Percentiles rank a stretch among this genome's conserved stretches.
Conservation (phyloP, 2,797 vertebrate species). For the Enteromius argenteus region DNA sequence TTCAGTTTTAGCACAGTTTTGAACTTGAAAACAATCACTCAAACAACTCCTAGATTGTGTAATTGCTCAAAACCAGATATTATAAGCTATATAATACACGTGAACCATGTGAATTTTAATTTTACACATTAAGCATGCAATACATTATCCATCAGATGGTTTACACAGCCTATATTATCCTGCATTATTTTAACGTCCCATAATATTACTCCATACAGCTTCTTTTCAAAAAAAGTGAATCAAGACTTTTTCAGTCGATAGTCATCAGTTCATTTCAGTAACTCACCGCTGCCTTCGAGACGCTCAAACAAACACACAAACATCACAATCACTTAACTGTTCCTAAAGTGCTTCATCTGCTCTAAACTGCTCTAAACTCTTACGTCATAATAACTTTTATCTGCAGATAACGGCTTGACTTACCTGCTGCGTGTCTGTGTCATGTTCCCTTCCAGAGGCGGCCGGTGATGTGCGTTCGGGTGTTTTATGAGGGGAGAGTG, state of each 20-base stretch:
- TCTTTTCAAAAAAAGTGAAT: not conserved
- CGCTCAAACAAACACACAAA: not conserved
- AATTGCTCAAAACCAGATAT: not conserved
- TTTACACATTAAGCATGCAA: not conserved
- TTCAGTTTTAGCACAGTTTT: not conserved
- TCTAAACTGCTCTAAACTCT: not conserved
- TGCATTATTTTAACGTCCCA: not conserved
- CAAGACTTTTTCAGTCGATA: not conserved
- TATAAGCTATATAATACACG: not conserved
- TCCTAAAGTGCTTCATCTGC: not conserved
- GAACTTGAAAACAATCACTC: not conserved
- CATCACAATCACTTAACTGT: not conserved
- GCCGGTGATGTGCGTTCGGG: slow-evolving; percentile 33
- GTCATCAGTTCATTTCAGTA: not conserved
- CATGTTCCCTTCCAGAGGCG: slow-evolving; percentile 63
- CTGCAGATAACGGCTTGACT: slow-evolving; percentile 24
- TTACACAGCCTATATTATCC: not conserved
- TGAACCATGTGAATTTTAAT: not conserved
- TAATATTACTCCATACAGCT: not conserved
- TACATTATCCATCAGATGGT: not conserved
- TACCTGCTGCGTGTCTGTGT: slow-evolving; percentile 71
- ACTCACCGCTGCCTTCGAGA: not conserved
- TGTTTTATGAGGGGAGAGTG: slow-evolving; percentile 48
- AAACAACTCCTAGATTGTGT: not conserved
- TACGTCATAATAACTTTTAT: slow-evolving; percentile 3